A percentile compares a stretch with the other conserved stretches of the same genome.
Conservation (phyloP, 2,888 invertebrate genomes). For the Aphidoletes aphidimyza region DNA sequence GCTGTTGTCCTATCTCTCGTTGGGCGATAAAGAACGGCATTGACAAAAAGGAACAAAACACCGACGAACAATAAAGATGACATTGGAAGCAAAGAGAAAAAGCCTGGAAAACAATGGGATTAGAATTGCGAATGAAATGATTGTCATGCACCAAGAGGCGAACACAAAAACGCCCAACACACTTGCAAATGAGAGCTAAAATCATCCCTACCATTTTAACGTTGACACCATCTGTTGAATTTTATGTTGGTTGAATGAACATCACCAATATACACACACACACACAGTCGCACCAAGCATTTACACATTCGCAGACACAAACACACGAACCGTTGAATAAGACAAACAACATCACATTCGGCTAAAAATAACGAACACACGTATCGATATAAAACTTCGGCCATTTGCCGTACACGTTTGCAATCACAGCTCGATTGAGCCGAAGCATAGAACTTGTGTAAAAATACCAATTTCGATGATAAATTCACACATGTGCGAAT, state of each 20-base stretch:
- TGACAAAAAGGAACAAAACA: conserved; percentile 4
- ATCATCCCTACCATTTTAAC: not conserved
- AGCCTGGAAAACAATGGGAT: not conserved
- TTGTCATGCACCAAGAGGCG: conserved; percentile 31
- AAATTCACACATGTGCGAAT: conserved; percentile 52
- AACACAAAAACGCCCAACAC: not conserved
- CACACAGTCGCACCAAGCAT: not conserved
- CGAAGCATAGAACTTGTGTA: too few relatives aligned
- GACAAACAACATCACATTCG: not conserved
- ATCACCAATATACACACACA: too few relatives aligned
- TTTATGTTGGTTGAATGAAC: too few relatives aligned
- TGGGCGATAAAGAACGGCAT: not conserved
- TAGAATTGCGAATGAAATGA: conserved; percentile 48
- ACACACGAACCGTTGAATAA: not conserved
- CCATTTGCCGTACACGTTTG: not conserved
- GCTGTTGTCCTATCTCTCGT: not conserved
- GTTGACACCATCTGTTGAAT: conserved; percentile 46
- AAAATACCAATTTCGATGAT: conserved; percentile 47
- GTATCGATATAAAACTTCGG: not conserved
- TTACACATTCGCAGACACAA: not conserved
- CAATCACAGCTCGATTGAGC: not conserved
- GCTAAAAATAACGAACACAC: not conserved
- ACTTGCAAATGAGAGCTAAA: conserved; percentile 41
- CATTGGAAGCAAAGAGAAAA: not conserved
- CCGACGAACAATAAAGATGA: conserved; percentile 3